Percentiles rank a stretch among this genome's conserved stretches.
phyloP scores from a whole-genome alignment of 2,888 invertebrate genomes.

The Heliconius aoede region DNA sequence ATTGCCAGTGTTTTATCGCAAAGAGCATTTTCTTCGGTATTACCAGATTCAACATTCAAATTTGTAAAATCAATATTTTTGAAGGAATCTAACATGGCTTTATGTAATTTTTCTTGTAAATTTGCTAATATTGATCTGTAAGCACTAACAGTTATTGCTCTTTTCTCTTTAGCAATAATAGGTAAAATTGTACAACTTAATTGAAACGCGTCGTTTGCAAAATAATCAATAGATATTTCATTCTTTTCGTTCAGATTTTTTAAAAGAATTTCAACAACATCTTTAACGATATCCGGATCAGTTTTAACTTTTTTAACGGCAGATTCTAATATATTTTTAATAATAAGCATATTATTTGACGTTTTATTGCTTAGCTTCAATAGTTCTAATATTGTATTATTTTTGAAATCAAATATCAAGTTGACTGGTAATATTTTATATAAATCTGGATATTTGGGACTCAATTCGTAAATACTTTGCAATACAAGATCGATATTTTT shows the following conservation, averaged over 20 bases:
- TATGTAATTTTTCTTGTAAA: slow-evolving; percentile 73
- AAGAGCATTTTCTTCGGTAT: slow-evolving; percentile 62
- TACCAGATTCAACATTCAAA: slow-evolving; percentile 52
- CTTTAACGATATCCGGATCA: slow-evolving; percentile 69
- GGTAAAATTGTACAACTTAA: slow-evolving; percentile 72
- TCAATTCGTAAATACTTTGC: slow-evolving; percentile 71
- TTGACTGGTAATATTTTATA: slow-evolving; percentile 71
- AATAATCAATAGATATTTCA: slow-evolving; percentile 59
- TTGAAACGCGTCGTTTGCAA: slow-evolving; percentile 71
- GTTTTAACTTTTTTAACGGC: slow-evolving; percentile 73
- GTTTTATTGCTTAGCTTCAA: slow-evolving; percentile 69
- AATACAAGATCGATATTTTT: slow-evolving; percentile 63
- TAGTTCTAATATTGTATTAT: slow-evolving; percentile 61
- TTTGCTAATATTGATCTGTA: slow-evolving; percentile 72
- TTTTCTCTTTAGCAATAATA: slow-evolving; percentile 73
- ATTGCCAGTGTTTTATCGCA: slow-evolving; percentile 62
- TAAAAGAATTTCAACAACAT: slow-evolving; percentile 66
- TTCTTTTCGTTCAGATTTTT: slow-evolving; percentile 57
- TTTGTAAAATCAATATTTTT: slow-evolving; percentile 67
- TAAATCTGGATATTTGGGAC: slow-evolving; percentile 70
- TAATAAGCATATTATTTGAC: slow-evolving; percentile 61
- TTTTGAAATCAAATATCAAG: slow-evolving; percentile 67
- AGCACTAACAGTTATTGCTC: slow-evolving; percentile 67
- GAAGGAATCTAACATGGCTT: slow-evolving; percentile 66
- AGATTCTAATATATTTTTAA: slow-evolving; percentile 68